Conservation (phyloP, 1,140 invertebrate species). For the Drosophila takahashii region DNA sequence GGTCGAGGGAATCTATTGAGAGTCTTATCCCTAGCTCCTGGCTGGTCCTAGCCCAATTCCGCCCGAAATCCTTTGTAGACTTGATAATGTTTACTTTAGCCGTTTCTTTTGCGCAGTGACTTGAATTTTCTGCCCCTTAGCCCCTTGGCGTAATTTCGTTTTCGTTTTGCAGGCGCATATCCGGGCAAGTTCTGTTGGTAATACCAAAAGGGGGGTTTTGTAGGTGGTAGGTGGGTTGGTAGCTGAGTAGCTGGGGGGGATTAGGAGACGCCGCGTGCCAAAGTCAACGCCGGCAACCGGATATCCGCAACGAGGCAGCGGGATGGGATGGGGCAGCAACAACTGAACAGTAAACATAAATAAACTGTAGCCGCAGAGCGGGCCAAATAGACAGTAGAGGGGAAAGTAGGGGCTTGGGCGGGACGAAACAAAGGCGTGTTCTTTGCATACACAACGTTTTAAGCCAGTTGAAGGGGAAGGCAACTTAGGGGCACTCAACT, state of each 20-base stretch:
- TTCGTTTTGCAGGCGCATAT: constrained; percentile 72
- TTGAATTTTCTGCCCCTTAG: constrained; percentile 38
- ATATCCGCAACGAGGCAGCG: constrained; percentile 49
- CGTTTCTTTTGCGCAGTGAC: constrained; percentile 51
- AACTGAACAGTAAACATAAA: constrained; percentile 60
- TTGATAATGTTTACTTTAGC: constrained; percentile 57
- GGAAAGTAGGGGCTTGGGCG: neutral
- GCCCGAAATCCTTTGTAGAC: constrained; percentile 6
- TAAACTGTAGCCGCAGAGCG: constrained; percentile 42
- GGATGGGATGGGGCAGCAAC: constrained; percentile 2
- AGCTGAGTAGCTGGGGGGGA: constrained; percentile 6
- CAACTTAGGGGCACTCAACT: constrained; percentile 18
- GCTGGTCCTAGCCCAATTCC: constrained; percentile 4
- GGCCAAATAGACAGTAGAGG: neutral
- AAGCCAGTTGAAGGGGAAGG: constrained; percentile 16
- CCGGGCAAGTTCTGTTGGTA: constrained; percentile 44
- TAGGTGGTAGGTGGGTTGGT: neutral
- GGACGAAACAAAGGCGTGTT: constrained; percentile 26
- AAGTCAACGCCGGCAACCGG: constrained; percentile 62
- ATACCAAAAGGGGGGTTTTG: neutral
- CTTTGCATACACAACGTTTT: constrained; percentile 46
- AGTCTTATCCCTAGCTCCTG: neutral
- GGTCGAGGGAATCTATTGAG: constrained; percentile 5
- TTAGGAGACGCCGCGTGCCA: constrained; percentile 56
- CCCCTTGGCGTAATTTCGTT: constrained; percentile 39